Evolutionary conservation across 1,140 invertebrate genomes (phyloP), one percentile per base, ranked within the genome.

Genomic region (Scylla paramamosain): DNA sequence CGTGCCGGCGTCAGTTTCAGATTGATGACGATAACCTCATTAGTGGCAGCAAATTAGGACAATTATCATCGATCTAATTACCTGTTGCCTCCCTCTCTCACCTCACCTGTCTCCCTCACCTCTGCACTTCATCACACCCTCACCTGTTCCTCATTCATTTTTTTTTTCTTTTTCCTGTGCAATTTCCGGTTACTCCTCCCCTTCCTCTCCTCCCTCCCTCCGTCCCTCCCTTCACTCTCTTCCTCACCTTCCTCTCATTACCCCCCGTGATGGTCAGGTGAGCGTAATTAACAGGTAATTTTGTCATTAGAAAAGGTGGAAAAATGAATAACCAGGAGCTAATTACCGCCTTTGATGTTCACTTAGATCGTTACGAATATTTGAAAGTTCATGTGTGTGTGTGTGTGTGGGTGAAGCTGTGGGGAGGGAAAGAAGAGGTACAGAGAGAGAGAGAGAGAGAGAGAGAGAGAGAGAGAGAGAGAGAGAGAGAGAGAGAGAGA

Each of bases 1-100:
- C 20, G 4, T n/a, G 12, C 67, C n/a, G 20, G 67, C 67, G 67
- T 77, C 67, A 77, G 67, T 77, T 77, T 77, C 67, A 77, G n/a
- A 77, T 77, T 77, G 67, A 77, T 77, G 67, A 77, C 67, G 67
- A 77, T 77, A 77, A 77, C 67, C 67, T 77, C 67, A 77, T 77
- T 77, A 77, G 67, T n/a, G 67, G 67, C 67, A 20, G 67, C 25
- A 77, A n/a, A 77, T 77, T 77, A 77, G 67, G 0, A 20, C 67
- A 77, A 77, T 77, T 77, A 77, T 77, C 67, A 77, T 77, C 67
- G 67, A 77, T 77, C 67, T 77, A 77, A 77, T 77, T 77, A 77
- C 67, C 67, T 77, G 67, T 77, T 77, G 67, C 67, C 67, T 77
- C 67, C 25, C 67, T 25, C 67, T 1, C 20, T 59, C 67, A 25